Base-by-base conservation (phyloP, 2,888 invertebrate species). In the Gryllus longicercus region DNA sequence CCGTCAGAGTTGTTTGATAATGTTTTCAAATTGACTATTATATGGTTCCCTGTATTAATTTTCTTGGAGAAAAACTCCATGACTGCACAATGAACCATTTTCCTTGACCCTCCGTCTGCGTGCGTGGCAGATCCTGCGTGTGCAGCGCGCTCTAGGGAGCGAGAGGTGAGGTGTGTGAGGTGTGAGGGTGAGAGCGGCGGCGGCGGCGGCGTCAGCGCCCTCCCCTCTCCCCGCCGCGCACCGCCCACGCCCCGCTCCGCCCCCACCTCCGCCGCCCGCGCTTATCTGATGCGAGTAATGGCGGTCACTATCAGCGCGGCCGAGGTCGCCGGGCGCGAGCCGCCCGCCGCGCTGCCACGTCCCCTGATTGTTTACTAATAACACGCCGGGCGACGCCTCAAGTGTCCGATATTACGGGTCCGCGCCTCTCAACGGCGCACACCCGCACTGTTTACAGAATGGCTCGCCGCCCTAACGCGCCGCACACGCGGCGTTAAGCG, bases 251-350 rank as follows among this genome's bases (percentile, higher is more conserved):
- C 2, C 63, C 2, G 25, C 25, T 2, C 63, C 63, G n/a, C 63
- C 63, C 51, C 4, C 51, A 51, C 11, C 51, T 16, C 63, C 63
- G 63, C 63, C 14, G 14, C 63, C 8, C 1, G 63, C 63, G 63
- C 63, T 63, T 63, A 63, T 63, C 63, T 63, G 63, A 63, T 63
- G 63, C 63, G 63, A 63, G 63, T 63, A 63, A 63, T 63, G 63
- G 63, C 63, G 63, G 14, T n/a, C 63, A 8, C 63, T 63, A 63
- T 63, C 63, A 63, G 63, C 63, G 16, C 63, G 63, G 63, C 14
- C 63, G 63, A 63, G n/a, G 63, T n/a, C 63, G 63, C 63, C 14
- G 63, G 38, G 38, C 38, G 38, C 38, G 38, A 38, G 38, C 38
- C 38, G 38, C 21, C 21, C 51, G 51, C 51, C 51, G 51, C 51